A percentile compares a stretch with the other conserved stretches of the same genome.
phyloP scores from a whole-genome alignment of 2,888 invertebrate genomes.

The Lithophane semibrunnea region DNA sequence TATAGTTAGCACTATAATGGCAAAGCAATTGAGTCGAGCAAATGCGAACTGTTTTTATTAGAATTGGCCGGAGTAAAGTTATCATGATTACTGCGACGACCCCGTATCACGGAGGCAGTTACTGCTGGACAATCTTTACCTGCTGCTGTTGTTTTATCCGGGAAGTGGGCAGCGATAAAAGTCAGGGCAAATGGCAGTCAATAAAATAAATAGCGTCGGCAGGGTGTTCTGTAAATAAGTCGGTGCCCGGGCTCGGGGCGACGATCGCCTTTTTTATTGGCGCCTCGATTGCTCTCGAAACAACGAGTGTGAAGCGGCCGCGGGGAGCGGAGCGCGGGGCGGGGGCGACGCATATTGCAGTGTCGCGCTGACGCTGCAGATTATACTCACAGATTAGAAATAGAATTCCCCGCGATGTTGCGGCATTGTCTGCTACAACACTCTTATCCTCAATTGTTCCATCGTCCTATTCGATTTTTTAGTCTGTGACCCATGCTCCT shows the following conservation, averaged over 20 bases:
- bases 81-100: conserved; percentile 65
- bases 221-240: conserved; percentile 91
- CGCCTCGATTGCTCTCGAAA: conserved; percentile 90
- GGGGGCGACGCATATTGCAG: conserved; percentile 81
- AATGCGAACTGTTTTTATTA: conserved; percentile 60
- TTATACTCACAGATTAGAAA: conserved; percentile 86
- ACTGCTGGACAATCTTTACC: conserved; percentile 77
- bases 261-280: conserved; percentile 91
- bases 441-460: conserved; percentile 62
- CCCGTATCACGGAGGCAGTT: conserved; percentile 55
- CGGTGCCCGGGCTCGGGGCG: conserved; percentile 86
- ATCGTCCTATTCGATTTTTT: conserved; percentile 53
- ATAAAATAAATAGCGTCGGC: conserved; percentile 90
- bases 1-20: conserved; percentile 24
- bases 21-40: conserved; percentile 38
- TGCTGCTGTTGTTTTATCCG: conserved; percentile 87
- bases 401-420: conserved; percentile 79
- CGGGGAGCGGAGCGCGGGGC: conserved; percentile 59
- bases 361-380: conserved; percentile 85
- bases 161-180: conserved; percentile 89
- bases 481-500: conserved; percentile 10
- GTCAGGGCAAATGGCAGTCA: conserved; percentile 90
- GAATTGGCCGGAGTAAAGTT: conserved; percentile 53
- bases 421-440: conserved; percentile 73
- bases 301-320: conserved; percentile 83